A percentile compares a stretch with the other conserved stretches of the same genome.
Conservation (phyloP, 2,797 vertebrate genomes). For the Caiman crocodilus region DNA sequence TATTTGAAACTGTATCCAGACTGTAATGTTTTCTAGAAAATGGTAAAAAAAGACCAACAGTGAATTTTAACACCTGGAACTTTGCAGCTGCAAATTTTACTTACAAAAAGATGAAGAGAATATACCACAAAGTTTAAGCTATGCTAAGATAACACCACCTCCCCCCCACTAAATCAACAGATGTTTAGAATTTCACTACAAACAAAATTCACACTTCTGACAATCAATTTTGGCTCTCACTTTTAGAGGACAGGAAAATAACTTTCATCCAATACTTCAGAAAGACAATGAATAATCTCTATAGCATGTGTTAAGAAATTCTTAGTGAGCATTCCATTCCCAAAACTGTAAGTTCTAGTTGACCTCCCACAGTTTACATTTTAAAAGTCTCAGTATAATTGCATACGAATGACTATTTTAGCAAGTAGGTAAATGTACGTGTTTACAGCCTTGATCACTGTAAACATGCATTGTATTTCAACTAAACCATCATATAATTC, state of each 20-base stretch:
- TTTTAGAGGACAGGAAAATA: background rate
- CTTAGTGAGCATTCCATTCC: background rate
- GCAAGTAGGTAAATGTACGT: too few relatives aligned
- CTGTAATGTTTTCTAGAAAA: conserved; percentile 57
- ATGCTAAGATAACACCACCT: background rate
- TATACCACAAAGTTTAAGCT: background rate
- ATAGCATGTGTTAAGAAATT: background rate
- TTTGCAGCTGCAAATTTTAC: background rate
- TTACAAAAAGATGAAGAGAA: background rate
- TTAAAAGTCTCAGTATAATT: too few relatives aligned
- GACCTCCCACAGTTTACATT: background rate
- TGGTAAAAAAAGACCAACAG: conserved; percentile 37
- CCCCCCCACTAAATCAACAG: background rate
- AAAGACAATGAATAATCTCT: background rate
- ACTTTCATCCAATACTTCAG: background rate
- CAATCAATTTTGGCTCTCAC: background rate
- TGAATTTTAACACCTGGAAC: background rate
- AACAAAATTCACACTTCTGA: background rate
- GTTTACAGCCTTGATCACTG: too few relatives aligned
- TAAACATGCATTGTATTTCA: too few relatives aligned
- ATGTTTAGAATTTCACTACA: background rate
- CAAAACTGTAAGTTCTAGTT: background rate
- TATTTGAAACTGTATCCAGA: conserved; percentile 62
- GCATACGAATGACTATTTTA: too few relatives aligned
- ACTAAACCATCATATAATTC: too few relatives aligned